These are phyloP conservation scores for Podargus strigoides DNA, from an alignment of 2,797 vertebrate species.

Conservation along the genomic window DNA sequence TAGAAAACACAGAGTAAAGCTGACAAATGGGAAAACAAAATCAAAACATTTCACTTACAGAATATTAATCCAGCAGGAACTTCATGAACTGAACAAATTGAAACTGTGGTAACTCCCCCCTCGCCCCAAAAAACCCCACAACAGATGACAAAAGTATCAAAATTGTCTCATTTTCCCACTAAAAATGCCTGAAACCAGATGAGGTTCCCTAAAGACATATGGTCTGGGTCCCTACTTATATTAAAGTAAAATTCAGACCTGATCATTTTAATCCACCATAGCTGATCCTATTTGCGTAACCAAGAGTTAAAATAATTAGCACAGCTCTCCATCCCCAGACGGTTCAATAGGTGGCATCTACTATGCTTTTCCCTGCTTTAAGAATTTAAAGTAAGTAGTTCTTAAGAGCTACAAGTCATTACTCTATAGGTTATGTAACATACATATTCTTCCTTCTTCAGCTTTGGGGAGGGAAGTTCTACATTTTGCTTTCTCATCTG, in stretches of 20 bases:
- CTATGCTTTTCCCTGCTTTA: not conserved
- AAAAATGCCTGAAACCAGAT: conserved; percentile 37
- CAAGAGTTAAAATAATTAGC: not conserved
- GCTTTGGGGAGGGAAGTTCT: not conserved
- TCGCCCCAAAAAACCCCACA: not conserved
- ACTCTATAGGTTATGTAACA: not conserved
- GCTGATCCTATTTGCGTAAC: conserved; percentile 18
- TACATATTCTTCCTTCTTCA: not conserved
- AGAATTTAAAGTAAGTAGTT: not conserved
- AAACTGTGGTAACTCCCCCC: not conserved
- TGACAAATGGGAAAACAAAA: conserved; percentile 9
- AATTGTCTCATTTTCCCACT: conserved; percentile 26
- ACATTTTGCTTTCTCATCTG: not conserved
- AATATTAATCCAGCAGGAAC: conserved; percentile 8
- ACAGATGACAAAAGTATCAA: not conserved
- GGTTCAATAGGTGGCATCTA: not conserved
- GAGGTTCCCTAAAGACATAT: conserved; percentile 22
- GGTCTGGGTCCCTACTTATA: not conserved
- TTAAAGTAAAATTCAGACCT: conserved; percentile 36
- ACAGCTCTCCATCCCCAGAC: not conserved
- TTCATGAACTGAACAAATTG: conserved; percentile 1
- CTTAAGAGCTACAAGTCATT: not conserved
- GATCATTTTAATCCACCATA: conserved; percentile 13
- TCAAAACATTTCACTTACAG: not conserved
- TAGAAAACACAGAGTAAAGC: not conserved